A percentile compares a stretch with the other conserved stretches of the same genome.
phyloP scores from a whole-genome alignment of 1,140 invertebrate genomes.

The Lucilia sericata region DNA sequence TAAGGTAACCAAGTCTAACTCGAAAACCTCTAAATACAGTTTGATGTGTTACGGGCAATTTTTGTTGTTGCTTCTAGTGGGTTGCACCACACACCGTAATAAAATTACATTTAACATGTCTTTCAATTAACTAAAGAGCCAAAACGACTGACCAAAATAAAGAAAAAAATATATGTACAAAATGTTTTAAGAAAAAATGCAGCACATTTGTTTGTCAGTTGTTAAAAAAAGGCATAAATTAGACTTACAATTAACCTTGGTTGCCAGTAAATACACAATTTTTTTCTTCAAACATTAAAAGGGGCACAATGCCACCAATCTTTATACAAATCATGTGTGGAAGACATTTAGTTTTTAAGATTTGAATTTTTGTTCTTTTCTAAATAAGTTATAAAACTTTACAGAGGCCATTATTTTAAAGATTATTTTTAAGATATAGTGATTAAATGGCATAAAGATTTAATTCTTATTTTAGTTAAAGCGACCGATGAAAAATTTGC shows the following conservation, averaged over 20 bases:
- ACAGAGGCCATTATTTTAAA: too few relatives aligned
- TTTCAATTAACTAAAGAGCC: conserved; percentile 10
- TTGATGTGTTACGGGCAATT: conserved; percentile 2
- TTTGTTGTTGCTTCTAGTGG: background rate
- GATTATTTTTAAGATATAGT: too few relatives aligned
- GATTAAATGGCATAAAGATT: too few relatives aligned
- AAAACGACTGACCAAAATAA: background rate
- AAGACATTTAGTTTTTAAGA: too few relatives aligned
- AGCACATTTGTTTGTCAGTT: conserved; percentile 1
- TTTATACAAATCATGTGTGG: too few relatives aligned
- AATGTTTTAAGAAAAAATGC: background rate
- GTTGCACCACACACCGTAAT: background rate
- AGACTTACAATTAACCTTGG: conserved; percentile 26
- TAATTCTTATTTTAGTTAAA: too few relatives aligned
- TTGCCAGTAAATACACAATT: background rate
- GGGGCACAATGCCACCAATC: too few relatives aligned
- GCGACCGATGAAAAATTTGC: too few relatives aligned
- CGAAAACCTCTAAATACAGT: background rate
- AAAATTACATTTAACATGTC: background rate
- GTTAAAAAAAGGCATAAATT: conserved; percentile 1
- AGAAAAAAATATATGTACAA: background rate
- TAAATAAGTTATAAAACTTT: too few relatives aligned
- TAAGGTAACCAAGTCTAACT: too few relatives aligned
- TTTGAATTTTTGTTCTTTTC: too few relatives aligned
- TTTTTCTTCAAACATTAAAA: too few relatives aligned